phyloP scores from a whole-genome alignment of 2,888 invertebrate genomes.

The Clanis bilineata region DNA sequence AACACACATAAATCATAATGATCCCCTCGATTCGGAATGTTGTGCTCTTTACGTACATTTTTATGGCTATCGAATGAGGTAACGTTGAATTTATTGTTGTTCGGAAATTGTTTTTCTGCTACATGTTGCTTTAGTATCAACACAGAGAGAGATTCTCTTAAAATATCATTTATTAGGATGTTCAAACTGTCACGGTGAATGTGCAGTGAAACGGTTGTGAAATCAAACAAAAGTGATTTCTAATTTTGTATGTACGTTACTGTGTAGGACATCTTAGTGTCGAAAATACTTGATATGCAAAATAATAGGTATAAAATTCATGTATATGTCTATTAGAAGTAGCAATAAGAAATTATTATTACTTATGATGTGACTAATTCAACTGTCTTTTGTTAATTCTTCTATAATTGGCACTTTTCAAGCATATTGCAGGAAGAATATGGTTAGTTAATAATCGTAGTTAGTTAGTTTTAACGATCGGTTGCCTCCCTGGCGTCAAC shows the following conservation, averaged over 20 bases:
- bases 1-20: slow-evolving; percentile 1
- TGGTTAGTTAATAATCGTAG: too few relatives aligned
- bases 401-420: too few relatives aligned
- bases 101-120: background rate
- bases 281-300: background rate
- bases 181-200: background rate
- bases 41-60: background rate
- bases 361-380: too few relatives aligned
- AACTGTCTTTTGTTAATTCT: too few relatives aligned
- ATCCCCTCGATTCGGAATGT: background rate
- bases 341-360: too few relatives aligned
- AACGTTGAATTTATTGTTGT: slow-evolving; percentile 1
- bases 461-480: too few relatives aligned
- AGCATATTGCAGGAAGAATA: too few relatives aligned
- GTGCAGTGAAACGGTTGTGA: background rate
- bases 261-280: background rate
- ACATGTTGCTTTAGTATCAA: background rate
- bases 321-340: background rate
- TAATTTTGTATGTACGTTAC: background rate
- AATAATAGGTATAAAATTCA: background rate
- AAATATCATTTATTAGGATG: background rate
- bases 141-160: background rate
- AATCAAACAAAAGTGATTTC: slow-evolving; percentile 1
- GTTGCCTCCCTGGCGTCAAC: too few relatives aligned
- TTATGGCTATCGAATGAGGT: slow-evolving; percentile 7